Conservation (phyloP, 2,113 vertebrate species). For the Neomonachus schauinslandi region DNA sequence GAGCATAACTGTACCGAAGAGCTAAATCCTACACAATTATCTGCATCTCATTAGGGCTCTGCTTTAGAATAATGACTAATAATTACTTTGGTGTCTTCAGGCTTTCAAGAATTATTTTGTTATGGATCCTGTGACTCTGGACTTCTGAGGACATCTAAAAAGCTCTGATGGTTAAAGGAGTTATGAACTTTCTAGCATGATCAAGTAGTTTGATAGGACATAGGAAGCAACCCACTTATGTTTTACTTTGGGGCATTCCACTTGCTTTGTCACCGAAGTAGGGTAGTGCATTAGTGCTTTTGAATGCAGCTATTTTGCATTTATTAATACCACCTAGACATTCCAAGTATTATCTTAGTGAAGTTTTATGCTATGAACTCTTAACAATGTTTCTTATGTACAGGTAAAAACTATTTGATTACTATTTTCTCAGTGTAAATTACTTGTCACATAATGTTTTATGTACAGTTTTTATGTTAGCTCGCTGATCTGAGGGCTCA, state of each 20-base stretch:
- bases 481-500: neutral
- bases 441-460: neutral
- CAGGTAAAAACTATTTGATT: neutral
- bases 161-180: slow-evolving; percentile 36
- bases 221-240: slow-evolving; percentile 9
- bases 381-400: neutral
- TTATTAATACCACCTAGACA: neutral
- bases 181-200: slow-evolving; percentile 29
- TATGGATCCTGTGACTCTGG: slow-evolving; percentile 5
- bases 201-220: neutral
- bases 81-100: slow-evolving; percentile 7
- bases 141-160: slow-evolving; percentile 38
- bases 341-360: neutral
- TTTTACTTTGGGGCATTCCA: neutral
- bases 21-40: neutral
- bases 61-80: slow-evolving; percentile 28
- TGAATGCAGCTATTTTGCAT: neutral
- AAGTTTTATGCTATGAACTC: neutral
- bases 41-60: neutral
- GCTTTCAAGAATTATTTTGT: slow-evolving; percentile 42
- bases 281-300: neutral
- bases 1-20: neutral
- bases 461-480: neutral
- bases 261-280: neutral
- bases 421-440: neutral